Evolutionary conservation across 1,140 invertebrate species (phyloP), one percentile per base, ranked within the genome.

Genomic region (Andricus grossulariae): DNA sequence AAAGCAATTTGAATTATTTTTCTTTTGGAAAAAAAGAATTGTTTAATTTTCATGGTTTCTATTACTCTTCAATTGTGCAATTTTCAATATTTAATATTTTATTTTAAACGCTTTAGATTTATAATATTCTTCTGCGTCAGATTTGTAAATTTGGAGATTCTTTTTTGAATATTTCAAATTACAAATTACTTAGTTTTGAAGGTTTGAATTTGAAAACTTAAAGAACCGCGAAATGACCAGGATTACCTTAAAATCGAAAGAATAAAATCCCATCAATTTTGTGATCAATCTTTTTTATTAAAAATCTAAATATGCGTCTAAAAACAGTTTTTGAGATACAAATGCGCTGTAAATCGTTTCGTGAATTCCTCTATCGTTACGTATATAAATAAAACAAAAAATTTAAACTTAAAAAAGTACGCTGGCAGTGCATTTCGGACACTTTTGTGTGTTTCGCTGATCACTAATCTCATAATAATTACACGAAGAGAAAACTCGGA

Each of bases 401-500:
- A 86, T 84, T 83, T 79, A 77, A 88, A 86, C 79, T 85, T 83
- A 83, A 66, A 66, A 79, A 81, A 76, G 66, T 83, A 82, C 79
- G 79, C 86, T 89, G 88, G 89, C 88, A 90, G 88, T 90, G 82
- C 32, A 66, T 83, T 80, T 73, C 66, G 81, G 50, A 74, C 76
- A 80, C 76, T 74, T 51, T 21, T 73, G 51, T 52, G 74, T 70
- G 79, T 78, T 75, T 84, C 39, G 78, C 71, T 82, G 79, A 82
- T 80, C 52, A 78, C 71, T 83, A 82, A 79, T 52, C 76, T 79
- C 10, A 60, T 15, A 66, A 78, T 75, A 77, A 74, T 83, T 74
- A 82, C 54, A 74, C 25, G 25, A 15, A 25, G 3, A 60, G 72
- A 50, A 72, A 79, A 80, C 73, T 76, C 77, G 39, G 49, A 11